phyloP scores from a whole-genome alignment of 2,113 vertebrate genomes.

The Pelobates fuscus region DNA sequence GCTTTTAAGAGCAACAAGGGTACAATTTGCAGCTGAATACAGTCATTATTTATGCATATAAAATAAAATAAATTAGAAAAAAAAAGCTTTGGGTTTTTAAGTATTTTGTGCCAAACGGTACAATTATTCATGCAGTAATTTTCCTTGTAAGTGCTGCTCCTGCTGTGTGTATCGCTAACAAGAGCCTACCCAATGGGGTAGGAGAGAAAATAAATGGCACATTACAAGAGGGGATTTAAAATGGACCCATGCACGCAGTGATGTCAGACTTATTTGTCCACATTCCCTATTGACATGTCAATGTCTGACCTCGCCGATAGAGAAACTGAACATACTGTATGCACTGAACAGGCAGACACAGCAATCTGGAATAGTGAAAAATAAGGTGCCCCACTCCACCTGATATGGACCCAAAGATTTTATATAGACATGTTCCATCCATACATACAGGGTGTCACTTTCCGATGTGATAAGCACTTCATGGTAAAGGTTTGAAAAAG shows the following conservation, averaged over 20 bases:
- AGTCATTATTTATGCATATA: not conserved
- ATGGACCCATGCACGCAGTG: not conserved
- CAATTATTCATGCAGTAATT: constrained; percentile 23
- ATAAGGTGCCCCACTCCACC: too few relatives aligned
- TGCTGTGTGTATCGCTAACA: constrained; percentile 1
- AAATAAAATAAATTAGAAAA: not conserved
- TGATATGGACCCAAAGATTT: too few relatives aligned
- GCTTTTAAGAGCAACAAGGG: not conserved
- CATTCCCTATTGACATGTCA: too few relatives aligned
- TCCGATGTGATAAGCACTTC: too few relatives aligned
- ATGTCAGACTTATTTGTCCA: too few relatives aligned
- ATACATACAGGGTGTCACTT: too few relatives aligned
- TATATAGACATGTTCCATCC: too few relatives aligned
- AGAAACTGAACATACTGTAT: too few relatives aligned
- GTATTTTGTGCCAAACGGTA: constrained; percentile 4
- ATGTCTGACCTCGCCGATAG: too few relatives aligned
- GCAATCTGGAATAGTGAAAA: too few relatives aligned
- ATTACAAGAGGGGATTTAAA: not conserved
- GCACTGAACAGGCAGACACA: too few relatives aligned
- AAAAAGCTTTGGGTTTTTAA: not conserved
- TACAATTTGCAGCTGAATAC: constrained; percentile 7
- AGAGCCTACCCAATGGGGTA: not conserved
- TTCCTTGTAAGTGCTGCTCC: constrained; percentile 17
- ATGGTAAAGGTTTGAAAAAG: too few relatives aligned
- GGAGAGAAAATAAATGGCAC: not conserved